phyloP scores from a whole-genome alignment of 2,113 vertebrate species.

The Himantopus leucocephalus region DNA sequence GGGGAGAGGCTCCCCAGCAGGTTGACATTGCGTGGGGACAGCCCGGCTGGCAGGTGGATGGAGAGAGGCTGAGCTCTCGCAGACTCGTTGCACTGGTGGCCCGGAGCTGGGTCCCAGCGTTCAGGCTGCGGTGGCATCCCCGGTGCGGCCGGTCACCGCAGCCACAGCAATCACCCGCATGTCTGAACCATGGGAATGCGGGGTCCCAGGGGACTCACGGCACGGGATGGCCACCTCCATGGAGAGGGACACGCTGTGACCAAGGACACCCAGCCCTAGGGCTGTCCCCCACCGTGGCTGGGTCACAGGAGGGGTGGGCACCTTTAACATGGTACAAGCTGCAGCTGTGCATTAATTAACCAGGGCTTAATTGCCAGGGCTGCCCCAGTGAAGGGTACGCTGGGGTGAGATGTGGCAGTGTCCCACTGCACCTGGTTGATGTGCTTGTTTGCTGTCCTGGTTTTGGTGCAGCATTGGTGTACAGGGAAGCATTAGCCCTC shows the following conservation, averaged over 20 bases:
- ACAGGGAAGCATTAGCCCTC: accelerated
- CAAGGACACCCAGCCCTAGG: neutral
- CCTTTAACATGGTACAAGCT: neutral
- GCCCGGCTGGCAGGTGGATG: neutral
- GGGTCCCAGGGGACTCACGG: neutral
- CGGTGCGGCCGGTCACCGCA: neutral
- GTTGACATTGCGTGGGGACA: neutral
- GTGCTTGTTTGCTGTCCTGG: accelerated
- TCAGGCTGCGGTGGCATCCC: neutral
- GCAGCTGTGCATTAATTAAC: neutral
- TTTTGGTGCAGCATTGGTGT: neutral
- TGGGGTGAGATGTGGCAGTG: accelerated
- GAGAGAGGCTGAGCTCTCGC: neutral
- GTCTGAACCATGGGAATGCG: neutral
- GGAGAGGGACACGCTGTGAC: neutral
- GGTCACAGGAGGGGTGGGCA: neutral
- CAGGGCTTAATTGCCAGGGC: neutral
- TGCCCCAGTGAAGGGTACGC: neutral
- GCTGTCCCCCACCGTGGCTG: neutral
- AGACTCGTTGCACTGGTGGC: neutral
- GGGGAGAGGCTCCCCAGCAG: neutral
- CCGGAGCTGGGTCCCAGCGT: neutral
- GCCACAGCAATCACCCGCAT: accelerated
- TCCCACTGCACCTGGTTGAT: accelerated
- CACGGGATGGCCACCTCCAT: accelerated